Conservation (phyloP, 2,113 vertebrate species). For the Gambusia affinis region DNA sequence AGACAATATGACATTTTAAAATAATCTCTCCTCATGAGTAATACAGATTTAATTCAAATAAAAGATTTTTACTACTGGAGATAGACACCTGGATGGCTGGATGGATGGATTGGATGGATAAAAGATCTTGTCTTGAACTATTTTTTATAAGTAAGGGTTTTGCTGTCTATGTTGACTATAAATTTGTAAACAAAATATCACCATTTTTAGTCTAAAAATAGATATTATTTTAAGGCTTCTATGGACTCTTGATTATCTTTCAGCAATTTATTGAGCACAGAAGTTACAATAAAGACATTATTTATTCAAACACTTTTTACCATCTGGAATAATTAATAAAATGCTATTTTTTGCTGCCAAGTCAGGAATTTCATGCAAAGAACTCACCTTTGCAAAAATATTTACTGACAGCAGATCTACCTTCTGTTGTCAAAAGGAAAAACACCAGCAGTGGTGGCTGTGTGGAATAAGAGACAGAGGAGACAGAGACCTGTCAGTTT, state of each 20-base stretch:
- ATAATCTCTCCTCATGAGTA: too few relatives aligned
- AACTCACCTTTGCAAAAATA: not conserved
- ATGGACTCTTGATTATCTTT: not conserved
- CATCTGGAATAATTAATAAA: not conserved
- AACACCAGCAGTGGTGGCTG: not conserved
- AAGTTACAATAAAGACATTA: too few relatives aligned
- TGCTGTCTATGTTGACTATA: not conserved
- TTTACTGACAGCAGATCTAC: conserved; percentile 9
- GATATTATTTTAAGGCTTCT: too few relatives aligned
- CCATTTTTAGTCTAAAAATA: too few relatives aligned
- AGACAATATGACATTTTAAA: not conserved
- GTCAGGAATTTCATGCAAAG: not conserved
- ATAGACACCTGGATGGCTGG: too few relatives aligned
- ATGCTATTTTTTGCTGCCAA: not conserved
- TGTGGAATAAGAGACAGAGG: not conserved
- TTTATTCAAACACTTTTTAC: not conserved
- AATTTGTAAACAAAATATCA: not conserved
- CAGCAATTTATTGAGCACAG: not conserved
- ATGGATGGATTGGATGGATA: too few relatives aligned
- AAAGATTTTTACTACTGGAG: too few relatives aligned
- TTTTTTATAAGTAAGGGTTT: not conserved
- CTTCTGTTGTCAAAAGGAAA: not conserved
- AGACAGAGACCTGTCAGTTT: conserved; percentile 7
- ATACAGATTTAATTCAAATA: too few relatives aligned
- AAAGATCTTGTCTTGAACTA: too few relatives aligned